Evolutionary conservation across 2,888 invertebrate species (phyloP).

Genomic region (Cephus runcator): DNA sequence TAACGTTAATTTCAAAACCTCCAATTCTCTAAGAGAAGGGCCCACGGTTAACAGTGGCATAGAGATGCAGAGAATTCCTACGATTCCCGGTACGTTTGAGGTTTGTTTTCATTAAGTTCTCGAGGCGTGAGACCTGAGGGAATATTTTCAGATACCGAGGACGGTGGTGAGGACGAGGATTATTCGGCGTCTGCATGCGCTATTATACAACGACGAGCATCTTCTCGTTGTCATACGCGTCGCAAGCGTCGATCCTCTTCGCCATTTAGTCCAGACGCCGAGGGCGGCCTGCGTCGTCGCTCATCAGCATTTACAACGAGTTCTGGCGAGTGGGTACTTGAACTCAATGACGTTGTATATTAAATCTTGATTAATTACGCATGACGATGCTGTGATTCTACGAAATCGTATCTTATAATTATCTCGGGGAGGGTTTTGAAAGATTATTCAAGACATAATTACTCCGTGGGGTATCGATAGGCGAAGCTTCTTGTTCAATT

Average conservation of each 20-base stretch:
- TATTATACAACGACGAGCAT: conserved; percentile 83
- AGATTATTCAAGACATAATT: background rate
- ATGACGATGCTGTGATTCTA: conserved; percentile 2
- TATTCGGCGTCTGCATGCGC: conserved; percentile 88
- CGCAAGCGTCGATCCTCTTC: conserved; percentile 74
- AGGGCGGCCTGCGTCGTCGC: conserved; percentile 67
- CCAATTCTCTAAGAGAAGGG: background rate
- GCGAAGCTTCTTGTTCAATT: background rate
- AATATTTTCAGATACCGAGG: conserved; percentile 36
- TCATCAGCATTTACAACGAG: conserved; percentile 86
- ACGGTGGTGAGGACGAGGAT: conserved; percentile 77
- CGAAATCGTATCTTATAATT: conserved; percentile 6
- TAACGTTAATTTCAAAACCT: conserved; percentile 22
- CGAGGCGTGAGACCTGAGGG: background rate
- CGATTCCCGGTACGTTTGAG: conserved; percentile 30
- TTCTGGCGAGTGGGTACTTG: conserved; percentile 81
- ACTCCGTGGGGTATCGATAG: background rate
- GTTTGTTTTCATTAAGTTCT: background rate
- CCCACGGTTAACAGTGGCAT: background rate
- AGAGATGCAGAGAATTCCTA: conserved; percentile 29
- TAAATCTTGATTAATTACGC: background rate
- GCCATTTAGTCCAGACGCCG: conserved; percentile 67
- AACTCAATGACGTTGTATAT: background rate
- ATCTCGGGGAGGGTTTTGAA: background rate
- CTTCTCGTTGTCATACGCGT: conserved; percentile 75